phyloP scores from a whole-genome alignment of 1,140 invertebrate genomes.

The Achroia grisella region DNA sequence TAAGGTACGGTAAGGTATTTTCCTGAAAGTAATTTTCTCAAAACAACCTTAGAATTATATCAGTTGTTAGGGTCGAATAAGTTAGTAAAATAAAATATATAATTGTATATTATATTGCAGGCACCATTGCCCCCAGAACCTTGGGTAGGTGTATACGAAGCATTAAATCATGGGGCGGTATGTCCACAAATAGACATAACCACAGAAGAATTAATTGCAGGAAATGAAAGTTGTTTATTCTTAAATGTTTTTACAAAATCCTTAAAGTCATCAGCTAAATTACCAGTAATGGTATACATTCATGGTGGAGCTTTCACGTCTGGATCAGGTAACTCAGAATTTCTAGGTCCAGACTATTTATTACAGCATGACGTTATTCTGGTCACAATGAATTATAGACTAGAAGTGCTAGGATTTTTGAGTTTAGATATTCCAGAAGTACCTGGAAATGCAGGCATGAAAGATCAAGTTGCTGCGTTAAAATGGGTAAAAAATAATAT shows the following conservation, averaged over 20 bases:
- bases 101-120: conserved; percentile 4
- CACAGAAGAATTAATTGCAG: conserved; percentile 14
- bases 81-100: too few relatives aligned
- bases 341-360: conserved; percentile 76
- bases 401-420: conserved; percentile 59
- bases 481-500: conserved; percentile 78
- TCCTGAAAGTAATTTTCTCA: too few relatives aligned
- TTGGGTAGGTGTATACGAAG: conserved; percentile 69
- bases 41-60: too few relatives aligned
- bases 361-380: conserved; percentile 76
- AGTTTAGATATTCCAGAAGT: conserved; percentile 60
- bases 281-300: conserved; percentile 74
- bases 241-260: conserved; percentile 76
- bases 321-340: conserved; percentile 68
- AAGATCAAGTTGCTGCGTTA: conserved; percentile 76
- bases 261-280: conserved; percentile 18
- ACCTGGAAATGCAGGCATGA: conserved; percentile 75
- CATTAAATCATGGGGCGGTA: conserved; percentile 44
- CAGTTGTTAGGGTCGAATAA: too few relatives aligned
- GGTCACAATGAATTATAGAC: conserved; percentile 77
- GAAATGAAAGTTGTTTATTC: conserved; percentile 74
- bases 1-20: neutral
- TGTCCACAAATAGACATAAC: conserved; percentile 40
- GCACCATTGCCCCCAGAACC: conserved; percentile 16
- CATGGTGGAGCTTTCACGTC: conserved; percentile 79